Conservation (phyloP, 2,113 vertebrate species). For the Chlorodrepanis virens region DNA sequence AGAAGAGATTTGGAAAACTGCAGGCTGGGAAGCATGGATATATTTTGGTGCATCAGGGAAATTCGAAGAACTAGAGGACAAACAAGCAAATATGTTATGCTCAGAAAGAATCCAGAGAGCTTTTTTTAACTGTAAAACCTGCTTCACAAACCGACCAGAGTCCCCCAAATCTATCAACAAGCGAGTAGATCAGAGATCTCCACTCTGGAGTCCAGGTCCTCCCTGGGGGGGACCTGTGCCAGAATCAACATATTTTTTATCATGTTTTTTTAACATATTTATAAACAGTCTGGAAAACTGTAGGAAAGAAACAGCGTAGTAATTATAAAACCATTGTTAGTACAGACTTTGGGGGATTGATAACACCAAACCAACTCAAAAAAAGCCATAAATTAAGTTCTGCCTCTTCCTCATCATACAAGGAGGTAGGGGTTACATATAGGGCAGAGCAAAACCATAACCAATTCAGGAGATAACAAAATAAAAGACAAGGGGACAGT, state of each 20-base stretch:
- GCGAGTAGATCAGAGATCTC: neutral
- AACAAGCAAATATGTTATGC: neutral
- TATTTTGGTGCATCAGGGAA: neutral
- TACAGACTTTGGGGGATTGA: neutral
- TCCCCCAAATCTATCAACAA: neutral
- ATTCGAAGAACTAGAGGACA: neutral
- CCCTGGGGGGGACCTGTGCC: neutral
- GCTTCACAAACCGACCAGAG: neutral
- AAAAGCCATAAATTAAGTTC: neutral
- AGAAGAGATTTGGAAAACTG: neutral
- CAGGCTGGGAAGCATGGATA: neutral
- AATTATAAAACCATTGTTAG: neutral
- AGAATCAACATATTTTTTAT: neutral
- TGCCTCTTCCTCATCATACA: neutral
- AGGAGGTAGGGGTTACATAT: neutral
- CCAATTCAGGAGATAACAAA: neutral
- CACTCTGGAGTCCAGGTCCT: neutral
- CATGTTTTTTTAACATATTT: neutral
- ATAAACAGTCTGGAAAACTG: neutral
- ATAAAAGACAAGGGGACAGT: neutral
- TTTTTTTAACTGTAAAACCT: neutral
- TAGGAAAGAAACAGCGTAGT: neutral
- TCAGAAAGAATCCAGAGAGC: neutral
- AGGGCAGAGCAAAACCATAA: neutral
- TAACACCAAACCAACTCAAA: neutral